Evolutionary conservation across 2,113 vertebrate species (phyloP), one percentile per base, ranked within the genome.

Genomic region (Malurus cyaneus): DNA sequence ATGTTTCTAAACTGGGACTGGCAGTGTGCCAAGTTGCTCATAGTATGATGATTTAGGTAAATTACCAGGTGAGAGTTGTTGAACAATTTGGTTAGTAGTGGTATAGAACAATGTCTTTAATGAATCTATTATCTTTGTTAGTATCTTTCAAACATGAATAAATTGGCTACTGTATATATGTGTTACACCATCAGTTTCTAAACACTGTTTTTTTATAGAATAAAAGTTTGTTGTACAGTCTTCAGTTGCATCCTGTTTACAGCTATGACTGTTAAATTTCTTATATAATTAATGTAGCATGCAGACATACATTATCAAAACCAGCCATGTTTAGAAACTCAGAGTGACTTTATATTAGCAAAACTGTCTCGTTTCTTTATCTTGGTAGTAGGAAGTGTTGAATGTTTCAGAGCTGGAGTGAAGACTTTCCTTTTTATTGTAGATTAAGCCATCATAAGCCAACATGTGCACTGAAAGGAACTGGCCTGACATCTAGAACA

Each of bases 81-180:
- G 85, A 89, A 86, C 47, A 80, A 59, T 92, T 44, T 41, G 67
- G 49, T 71, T 93, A 59, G 41, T 72, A 94, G 16, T 24, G 19
- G 21, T 91, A 49, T 85, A 84, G 50, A 87, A 9, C 52, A 53
- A 46, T 76, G 76, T 69, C 52, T 71, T 77, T 69, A 57, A 72
- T 81, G 23, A 86, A 52, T 86, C 62, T 82, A 3, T 69, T 36
- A 69, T 65, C 62, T 89, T 64, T 72, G 72, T 82, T 92, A 80
- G 23, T 95, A 59, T 81, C n/a, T 87, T 95, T 70, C 69, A 86
- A 76, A 64, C 77, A 69, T 93, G 18, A 91, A 96, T 96, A 95
- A 96, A 89, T 88, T 79, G 81, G 80, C 91, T 96, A 93, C 83
- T 96, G 65, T 81, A 91, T n/a, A 73, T 96, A 93, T 88, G 64